Evolutionary conservation across 1,140 invertebrate species (phyloP), one percentile per base, ranked within the genome.

Genomic region (Rhysida immarginata): DNA sequence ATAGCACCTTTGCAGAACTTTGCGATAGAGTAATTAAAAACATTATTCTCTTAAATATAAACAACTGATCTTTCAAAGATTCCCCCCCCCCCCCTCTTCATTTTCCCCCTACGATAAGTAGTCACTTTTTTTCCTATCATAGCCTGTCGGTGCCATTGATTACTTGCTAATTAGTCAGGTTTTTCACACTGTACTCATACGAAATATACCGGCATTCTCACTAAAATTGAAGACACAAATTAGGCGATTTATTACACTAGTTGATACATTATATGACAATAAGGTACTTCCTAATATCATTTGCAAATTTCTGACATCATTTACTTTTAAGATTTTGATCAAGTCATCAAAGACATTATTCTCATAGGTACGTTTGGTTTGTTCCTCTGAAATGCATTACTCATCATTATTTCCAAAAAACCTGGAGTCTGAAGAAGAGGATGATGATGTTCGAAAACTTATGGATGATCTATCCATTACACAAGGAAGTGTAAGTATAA

Each of bases 181-280:
- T 55, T 99, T 98, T 74, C 91, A 99, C 65, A 94, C 90, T 26
- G 81, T 99, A 29, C 81, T 98, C 52, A 85, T 99, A 63, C 74
- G 89, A 62, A 79, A 96, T 71, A 75, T 98, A 44, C 94, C 93
- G 21, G 78, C 84, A 65, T 69, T 98, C 61, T 85, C 82, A 63
- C 69, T 84, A 18, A 77, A 79, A 61, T 71, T 80, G 26, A 84
- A 86, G 66, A 88, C 87, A 18, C 86, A 90, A 72, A 81, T 89
- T 50, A 78, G 94, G 65, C 74, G 96, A 62, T 98, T 99, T 69
- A 98, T 98, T 55, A 96, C 90, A 2, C 74, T 99, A 0, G 94
- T 99, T 63, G 96, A 99, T 68, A 95, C 92, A 0, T 74, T 99
- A 0, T 99, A 99, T 71, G 95, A 99, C 69, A 87, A 93, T 64